Conservation (phyloP, 1,140 invertebrate species). For the Papilio helenus region DNA sequence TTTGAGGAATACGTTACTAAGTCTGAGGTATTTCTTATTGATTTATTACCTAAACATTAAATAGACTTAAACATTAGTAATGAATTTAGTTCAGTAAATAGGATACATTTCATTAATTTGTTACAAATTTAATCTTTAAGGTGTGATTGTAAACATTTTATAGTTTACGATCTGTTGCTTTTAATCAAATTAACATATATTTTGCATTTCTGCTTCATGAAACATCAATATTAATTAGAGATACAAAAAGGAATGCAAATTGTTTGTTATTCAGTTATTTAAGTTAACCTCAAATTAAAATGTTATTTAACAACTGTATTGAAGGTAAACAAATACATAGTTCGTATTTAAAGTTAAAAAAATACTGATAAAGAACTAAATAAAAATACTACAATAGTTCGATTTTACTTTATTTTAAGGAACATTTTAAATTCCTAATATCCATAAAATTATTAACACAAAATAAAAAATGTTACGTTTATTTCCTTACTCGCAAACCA, state of each 20-base stretch:
- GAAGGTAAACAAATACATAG: neutral
- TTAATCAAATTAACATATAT: conserved; percentile 21
- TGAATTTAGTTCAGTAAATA: conserved; percentile 1
- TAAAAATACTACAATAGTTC: neutral
- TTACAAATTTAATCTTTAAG: conserved; percentile 1
- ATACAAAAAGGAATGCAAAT: conserved; percentile 25
- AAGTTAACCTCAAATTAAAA: neutral
- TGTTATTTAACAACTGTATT: neutral
- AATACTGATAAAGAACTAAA: neutral
- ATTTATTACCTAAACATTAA: neutral
- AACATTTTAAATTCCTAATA: neutral
- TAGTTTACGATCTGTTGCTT: conserved; percentile 24
- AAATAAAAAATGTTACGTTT: neutral
- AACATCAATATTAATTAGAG: conserved; percentile 34
- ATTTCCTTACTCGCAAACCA: neutral
- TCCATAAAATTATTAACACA: neutral
- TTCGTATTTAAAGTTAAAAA: too few species aligned
- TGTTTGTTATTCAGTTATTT: conserved; percentile 16
- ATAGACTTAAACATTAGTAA: conserved; percentile 3
- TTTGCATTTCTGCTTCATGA: conserved; percentile 30
- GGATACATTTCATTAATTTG: conserved; percentile 8
- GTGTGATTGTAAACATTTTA: conserved; percentile 12
- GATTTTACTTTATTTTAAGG: neutral
- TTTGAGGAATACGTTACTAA: too few species aligned
- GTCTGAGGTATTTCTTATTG: too few species aligned